A percentile compares a stretch with the other conserved stretches of the same genome.
Evolutionary conservation across 2,888 invertebrate species (phyloP).

Genomic region (Drosophila subquinaria): DNA sequence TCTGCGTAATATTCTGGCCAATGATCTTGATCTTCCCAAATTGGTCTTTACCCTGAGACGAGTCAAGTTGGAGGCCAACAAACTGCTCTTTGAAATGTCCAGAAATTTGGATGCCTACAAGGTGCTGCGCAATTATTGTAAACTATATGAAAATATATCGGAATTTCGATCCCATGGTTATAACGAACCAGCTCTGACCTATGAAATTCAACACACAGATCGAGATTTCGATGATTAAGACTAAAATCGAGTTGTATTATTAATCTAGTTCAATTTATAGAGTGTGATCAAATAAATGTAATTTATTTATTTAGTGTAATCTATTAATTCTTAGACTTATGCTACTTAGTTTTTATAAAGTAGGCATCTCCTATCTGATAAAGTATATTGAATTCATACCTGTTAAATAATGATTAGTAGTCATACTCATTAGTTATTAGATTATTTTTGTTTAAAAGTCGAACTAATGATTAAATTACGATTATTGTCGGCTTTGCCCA

Average conservation of each 20-base stretch:
- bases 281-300: background rate
- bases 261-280: background rate
- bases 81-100: slow-evolving; percentile 35
- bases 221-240: background rate
- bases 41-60: slow-evolving; percentile 1
- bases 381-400: too few species aligned
- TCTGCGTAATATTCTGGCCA: slow-evolving; percentile 11
- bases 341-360: too few species aligned
- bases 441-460: too few species aligned
- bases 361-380: too few species aligned
- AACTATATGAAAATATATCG: background rate
- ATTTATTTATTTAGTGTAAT: background rate
- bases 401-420: too few species aligned
- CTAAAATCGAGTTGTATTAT: background rate
- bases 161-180: slow-evolving; percentile 7
- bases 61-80: background rate
- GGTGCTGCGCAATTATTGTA: slow-evolving; percentile 22
- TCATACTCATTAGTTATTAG: too few species aligned
- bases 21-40: slow-evolving; percentile 11
- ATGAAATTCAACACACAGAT: slow-evolving; percentile 17
- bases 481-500: too few species aligned
- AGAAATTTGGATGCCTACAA: slow-evolving; percentile 4
- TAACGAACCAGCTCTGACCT: slow-evolving; percentile 9
- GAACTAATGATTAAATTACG: too few species aligned
- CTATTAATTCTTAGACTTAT: too few species aligned